Conservation (phyloP, 2,888 invertebrate species). For the Euzophera pinguis region DNA sequence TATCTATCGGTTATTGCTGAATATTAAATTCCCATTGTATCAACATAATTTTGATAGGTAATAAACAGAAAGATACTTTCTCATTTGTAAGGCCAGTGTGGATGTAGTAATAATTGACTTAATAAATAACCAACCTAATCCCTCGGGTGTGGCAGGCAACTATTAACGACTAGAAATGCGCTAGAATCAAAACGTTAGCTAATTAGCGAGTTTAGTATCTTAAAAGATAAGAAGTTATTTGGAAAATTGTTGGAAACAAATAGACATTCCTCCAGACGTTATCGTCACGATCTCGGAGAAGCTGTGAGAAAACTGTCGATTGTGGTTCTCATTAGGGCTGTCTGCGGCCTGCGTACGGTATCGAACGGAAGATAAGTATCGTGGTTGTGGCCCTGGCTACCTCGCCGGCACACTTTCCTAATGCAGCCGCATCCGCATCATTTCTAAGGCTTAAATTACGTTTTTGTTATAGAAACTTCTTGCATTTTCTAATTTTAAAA, state of each 20-base stretch:
- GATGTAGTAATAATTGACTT: constrained; percentile 4
- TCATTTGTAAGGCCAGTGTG: neutral
- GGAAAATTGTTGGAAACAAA: neutral
- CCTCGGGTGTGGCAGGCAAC: neutral
- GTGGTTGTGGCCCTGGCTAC: constrained; percentile 37
- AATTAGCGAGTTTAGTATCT: constrained; percentile 9
- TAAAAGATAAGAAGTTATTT: neutral
- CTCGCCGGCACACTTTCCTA: constrained; percentile 66
- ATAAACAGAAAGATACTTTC: neutral
- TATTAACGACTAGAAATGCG: constrained; percentile 1
- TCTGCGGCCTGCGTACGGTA: constrained; percentile 32
- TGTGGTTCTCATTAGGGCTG: constrained; percentile 31
- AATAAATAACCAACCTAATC: constrained; percentile 2
- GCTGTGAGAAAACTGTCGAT: constrained; percentile 10
- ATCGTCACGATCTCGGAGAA: constrained; percentile 6
- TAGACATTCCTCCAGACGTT: constrained; percentile 4
- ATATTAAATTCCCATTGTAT: too few species aligned
- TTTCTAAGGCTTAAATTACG: constrained; percentile 34
- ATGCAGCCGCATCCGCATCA: constrained; percentile 58
- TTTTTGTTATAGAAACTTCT: constrained; percentile 2
- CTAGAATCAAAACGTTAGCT: neutral
- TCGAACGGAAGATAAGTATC: constrained; percentile 51
- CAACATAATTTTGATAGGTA: too few species aligned
- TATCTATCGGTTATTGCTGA: too few species aligned
- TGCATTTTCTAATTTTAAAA: neutral